Evolutionary conservation across 2,888 invertebrate genomes (phyloP).

Genomic region (Pseudococcus longispinus): DNA sequence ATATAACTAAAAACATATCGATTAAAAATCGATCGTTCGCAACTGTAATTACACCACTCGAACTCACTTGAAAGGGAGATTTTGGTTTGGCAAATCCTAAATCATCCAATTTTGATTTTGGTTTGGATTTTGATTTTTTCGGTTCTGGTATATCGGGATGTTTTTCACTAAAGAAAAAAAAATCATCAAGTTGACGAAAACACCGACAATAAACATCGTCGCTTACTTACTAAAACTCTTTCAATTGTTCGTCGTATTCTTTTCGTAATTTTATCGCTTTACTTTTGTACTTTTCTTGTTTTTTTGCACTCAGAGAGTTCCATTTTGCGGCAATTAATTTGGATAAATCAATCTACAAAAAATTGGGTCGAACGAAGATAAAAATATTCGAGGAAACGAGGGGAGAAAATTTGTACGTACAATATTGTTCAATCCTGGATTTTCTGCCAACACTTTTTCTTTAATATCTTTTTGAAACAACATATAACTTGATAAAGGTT

Average conservation of each 20-base stretch:
- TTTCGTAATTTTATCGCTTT: constrained; percentile 19
- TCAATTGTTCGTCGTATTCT: constrained; percentile 40
- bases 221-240: constrained; percentile 17
- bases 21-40: neutral
- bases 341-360: neutral
- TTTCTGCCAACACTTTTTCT: neutral
- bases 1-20: neutral
- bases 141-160: constrained; percentile 36
- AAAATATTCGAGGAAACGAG: neutral
- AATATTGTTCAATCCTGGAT: constrained; percentile 10
- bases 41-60: neutral
- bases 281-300: constrained; percentile 27
- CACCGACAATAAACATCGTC: neutral
- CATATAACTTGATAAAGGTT: constrained; percentile 50
- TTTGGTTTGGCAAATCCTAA: constrained; percentile 50
- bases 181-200: neutral
- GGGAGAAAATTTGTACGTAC: constrained; percentile 4
- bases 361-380: neutral
- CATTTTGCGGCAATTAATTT: constrained; percentile 41
- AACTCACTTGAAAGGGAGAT: constrained; percentile 48
- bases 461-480: constrained; percentile 32
- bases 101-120: constrained; percentile 7
- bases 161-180: neutral
- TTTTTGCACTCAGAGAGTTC: constrained; percentile 18
- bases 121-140: constrained; percentile 28